These are phyloP conservation scores for Collichthys lucidus DNA, from an alignment of 2,113 vertebrate genomes.

Conservation along the genomic window DNA sequence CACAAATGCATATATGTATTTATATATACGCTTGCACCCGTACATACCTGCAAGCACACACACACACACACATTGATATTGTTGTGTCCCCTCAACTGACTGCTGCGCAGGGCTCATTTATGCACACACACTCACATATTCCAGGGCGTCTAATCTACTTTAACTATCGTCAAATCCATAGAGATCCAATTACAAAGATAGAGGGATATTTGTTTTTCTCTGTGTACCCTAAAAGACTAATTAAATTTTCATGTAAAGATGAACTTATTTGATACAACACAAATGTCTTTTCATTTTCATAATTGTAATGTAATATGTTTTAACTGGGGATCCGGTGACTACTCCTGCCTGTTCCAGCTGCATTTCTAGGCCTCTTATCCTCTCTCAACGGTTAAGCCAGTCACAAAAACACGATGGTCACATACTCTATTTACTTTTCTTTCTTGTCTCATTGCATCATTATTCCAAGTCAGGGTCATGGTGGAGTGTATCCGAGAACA, in stretches of 20 bases:
- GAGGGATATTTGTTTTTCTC: conserved; percentile 82
- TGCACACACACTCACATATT: conserved; percentile 53
- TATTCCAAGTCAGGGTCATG: conserved; percentile 37
- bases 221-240: conserved; percentile 82
- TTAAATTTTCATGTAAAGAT: conserved; percentile 83
- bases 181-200: conserved; percentile 85
- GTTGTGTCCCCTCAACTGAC: conserved; percentile 66
- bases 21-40: conserved; percentile 43
- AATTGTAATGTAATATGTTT: conserved; percentile 75
- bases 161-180: conserved; percentile 81
- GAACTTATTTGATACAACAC: conserved; percentile 82
- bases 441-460: conserved; percentile 5
- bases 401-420: neutral
- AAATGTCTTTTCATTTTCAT: conserved; percentile 81
- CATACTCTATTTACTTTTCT: neutral
- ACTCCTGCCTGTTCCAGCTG: conserved; percentile 43
- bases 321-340: conserved; percentile 65
- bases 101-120: conserved; percentile 68
- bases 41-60: conserved; percentile 45
- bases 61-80: conserved; percentile 56
- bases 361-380: conserved; percentile 35
- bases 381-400: conserved; percentile 6
- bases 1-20: conserved; percentile 62
- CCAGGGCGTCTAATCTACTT: conserved; percentile 80
- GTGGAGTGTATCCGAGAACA: conserved; percentile 43